Evolutionary conservation across 92 coral and sea anemone species (phyloP), one percentile per base, ranked within the genome.

Genomic region (Micromussa lordhowensis): DNA sequence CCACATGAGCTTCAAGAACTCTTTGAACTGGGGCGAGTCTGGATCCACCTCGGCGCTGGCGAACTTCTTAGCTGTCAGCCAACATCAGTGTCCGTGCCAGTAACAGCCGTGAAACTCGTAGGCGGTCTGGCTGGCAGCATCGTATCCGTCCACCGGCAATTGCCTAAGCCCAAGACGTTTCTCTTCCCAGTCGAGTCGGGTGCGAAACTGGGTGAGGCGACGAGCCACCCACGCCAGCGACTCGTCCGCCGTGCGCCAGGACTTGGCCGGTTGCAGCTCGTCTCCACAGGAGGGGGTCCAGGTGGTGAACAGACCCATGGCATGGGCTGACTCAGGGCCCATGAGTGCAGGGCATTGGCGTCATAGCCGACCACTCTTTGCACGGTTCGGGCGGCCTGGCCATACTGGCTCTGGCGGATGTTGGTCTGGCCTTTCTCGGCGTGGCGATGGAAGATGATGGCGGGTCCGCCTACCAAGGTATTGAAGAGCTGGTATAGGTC

Each of bases 341-440:
- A 84, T 2, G 81, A 54, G 80, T 87, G 75, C 22, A 91, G 21
- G 29, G 91, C 91, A 26, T 87, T 91, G 0, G 91, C 88, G n/a
- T 91, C 91, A 32, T 91, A 87, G 0, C 90, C 93, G 29, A 80
- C 22, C 3, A 90, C 32, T 58, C 34, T 63, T 51, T 51, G 57
- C 57, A 51, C 57, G 6, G 63, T 22, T 17, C 16, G 13, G 5
- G 63, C 63, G 1, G 22, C 63, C 22, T 57, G 24, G 17, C 63
- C 63, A 5, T 57, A 57, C 5, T 57, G 63, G 63, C 2, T 15
- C 63, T 57, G 24, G 22, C 22, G 63, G 21, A 57, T 57, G 3
- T 15, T 57, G 63, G 21, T 57, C 63, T 57, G 13, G 63, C 16
- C 63, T 18, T 57, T 10, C 63, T 57, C 22, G 3, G 22, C 22